These are phyloP conservation scores for Chrysolina haemoptera DNA, from an alignment of 2,888 invertebrate species.

Conservation along the genomic window DNA sequence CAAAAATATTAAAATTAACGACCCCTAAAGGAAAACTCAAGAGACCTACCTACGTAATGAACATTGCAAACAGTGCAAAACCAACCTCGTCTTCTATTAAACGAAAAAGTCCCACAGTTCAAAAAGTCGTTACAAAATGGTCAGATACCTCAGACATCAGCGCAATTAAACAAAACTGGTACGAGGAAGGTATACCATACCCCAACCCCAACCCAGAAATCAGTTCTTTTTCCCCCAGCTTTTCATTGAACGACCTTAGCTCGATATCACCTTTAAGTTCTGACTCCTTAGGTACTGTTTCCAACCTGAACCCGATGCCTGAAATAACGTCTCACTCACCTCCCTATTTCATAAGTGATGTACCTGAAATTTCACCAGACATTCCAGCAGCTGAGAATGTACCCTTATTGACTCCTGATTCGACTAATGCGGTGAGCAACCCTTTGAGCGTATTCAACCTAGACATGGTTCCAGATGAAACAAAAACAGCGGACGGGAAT, in stretches of 20 bases:
- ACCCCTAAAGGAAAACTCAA: slow-evolving; percentile 32
- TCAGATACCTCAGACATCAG: slow-evolving; percentile 67
- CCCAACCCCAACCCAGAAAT: slow-evolving; percentile 63
- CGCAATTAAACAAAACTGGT: slow-evolving; percentile 69
- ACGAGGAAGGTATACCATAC: slow-evolving; percentile 65
- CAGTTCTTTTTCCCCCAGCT: slow-evolving; percentile 63
- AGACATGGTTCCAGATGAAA: slow-evolving; percentile 58
- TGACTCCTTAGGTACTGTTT: slow-evolving; percentile 9
- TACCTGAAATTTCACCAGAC: slow-evolving; percentile 26
- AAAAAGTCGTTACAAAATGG: slow-evolving; percentile 72
- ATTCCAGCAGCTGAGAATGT: slow-evolving; percentile 30
- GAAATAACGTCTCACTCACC: slow-evolving; percentile 65
- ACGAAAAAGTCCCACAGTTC: slow-evolving; percentile 60
- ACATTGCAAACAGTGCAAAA: slow-evolving; percentile 8
- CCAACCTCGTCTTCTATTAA: slow-evolving; percentile 10
- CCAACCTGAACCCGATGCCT: slow-evolving; percentile 52
- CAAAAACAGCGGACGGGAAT: slow-evolving; percentile 45
- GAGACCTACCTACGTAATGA: slow-evolving; percentile 24
- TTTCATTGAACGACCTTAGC: slow-evolving; percentile 47
- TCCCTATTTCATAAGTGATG: slow-evolving; percentile 56
- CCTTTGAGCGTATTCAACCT: slow-evolving; percentile 61
- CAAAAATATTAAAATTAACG: slow-evolving; percentile 17
- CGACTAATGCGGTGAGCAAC: slow-evolving; percentile 42
- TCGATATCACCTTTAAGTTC: slow-evolving; percentile 32
- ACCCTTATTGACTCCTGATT: slow-evolving; percentile 26